Conservation (phyloP, 2,797 vertebrate species). For the Amniataba percoides region DNA sequence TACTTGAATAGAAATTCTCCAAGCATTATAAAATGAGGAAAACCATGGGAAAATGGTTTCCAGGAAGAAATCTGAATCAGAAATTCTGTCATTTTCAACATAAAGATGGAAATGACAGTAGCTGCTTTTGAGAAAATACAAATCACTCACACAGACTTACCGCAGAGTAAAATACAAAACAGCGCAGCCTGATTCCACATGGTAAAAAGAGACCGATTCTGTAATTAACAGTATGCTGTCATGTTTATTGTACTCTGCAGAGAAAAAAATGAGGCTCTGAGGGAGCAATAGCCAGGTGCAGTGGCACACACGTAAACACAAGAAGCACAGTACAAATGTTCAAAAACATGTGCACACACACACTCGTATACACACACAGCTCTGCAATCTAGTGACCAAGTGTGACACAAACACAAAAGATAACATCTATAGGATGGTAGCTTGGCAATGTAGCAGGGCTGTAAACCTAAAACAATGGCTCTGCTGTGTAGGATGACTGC, state of each 20-base stretch:
- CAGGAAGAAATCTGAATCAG: not conserved
- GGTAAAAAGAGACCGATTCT: slow-evolving; percentile 4
- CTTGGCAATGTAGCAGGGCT: slow-evolving; percentile 54
- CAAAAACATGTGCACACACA: slow-evolving; percentile 17
- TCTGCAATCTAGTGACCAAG: slow-evolving; percentile 58
- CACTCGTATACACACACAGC: slow-evolving; percentile 18
- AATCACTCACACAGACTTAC: not conserved
- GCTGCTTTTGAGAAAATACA: not conserved
- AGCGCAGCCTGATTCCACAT: not conserved
- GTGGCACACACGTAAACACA: slow-evolving; percentile 16
- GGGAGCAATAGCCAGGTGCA: slow-evolving; percentile 18
- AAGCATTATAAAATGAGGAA: not conserved
- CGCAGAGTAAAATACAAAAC: not conserved
- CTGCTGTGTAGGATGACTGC: slow-evolving; percentile 35
- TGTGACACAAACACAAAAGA: slow-evolving; percentile 60
- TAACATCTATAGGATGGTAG: slow-evolving; percentile 70
- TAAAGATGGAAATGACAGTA: not conserved
- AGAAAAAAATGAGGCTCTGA: slow-evolving; percentile 32
- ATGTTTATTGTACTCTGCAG: slow-evolving; percentile 38
- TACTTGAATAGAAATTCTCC: not conserved
- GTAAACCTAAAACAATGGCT: slow-evolving; percentile 67
- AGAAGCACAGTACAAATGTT: slow-evolving; percentile 15
- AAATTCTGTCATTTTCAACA: slow-evolving; percentile 2
- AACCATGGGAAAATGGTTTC: not conserved
- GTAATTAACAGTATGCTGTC: slow-evolving; percentile 19